Conservation (phyloP, 2,888 invertebrate species). For the Brachyopa scutellaris region DNA sequence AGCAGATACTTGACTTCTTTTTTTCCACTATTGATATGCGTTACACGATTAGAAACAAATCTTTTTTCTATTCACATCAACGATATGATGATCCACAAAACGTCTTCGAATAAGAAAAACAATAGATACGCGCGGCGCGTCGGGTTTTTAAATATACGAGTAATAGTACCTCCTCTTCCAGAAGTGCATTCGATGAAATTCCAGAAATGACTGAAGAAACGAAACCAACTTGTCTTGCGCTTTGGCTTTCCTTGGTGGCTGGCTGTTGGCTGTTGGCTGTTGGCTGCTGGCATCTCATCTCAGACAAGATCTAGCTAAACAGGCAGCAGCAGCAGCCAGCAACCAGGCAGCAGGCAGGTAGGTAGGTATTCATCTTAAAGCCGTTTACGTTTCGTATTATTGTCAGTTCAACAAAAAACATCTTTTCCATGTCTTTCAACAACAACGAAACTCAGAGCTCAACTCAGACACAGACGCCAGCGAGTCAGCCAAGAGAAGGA, state of each 20-base stretch:
- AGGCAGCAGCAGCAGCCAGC: slow-evolving; percentile 43
- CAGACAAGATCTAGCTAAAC: slow-evolving; percentile 70
- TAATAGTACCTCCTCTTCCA: slow-evolving; percentile 34
- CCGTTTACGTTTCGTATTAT: slow-evolving; percentile 72
- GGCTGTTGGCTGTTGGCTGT: slow-evolving; percentile 25
- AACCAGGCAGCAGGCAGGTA: slow-evolving; percentile 55
- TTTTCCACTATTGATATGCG: slow-evolving; percentile 17
- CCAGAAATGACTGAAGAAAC: slow-evolving; percentile 72
- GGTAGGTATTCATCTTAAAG: slow-evolving; percentile 68
- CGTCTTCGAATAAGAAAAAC: slow-evolving; percentile 39
- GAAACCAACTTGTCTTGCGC: slow-evolving; percentile 70
- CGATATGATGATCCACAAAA: slow-evolving; percentile 44
- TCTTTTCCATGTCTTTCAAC: slow-evolving; percentile 71
- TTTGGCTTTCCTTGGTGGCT: slow-evolving; percentile 64
- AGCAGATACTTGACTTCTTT: slow-evolving; percentile 5
- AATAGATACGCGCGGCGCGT: slow-evolving; percentile 47
- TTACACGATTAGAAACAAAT: slow-evolving; percentile 27
- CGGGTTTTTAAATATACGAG: not conserved
- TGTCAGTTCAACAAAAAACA: slow-evolving; percentile 69
- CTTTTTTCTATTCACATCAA: slow-evolving; percentile 31
- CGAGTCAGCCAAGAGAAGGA: slow-evolving; percentile 28
- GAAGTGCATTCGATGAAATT: slow-evolving; percentile 73
- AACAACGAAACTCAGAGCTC: slow-evolving; percentile 52
- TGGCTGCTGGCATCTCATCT: slow-evolving; percentile 56
- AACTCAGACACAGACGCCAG: slow-evolving; percentile 56